Percentiles rank a stretch among this genome's conserved stretches.
Evolutionary conservation across 35 echinoderm and acorn worm species (phyloP).

Genomic region (Stichopus chloronotus): DNA sequence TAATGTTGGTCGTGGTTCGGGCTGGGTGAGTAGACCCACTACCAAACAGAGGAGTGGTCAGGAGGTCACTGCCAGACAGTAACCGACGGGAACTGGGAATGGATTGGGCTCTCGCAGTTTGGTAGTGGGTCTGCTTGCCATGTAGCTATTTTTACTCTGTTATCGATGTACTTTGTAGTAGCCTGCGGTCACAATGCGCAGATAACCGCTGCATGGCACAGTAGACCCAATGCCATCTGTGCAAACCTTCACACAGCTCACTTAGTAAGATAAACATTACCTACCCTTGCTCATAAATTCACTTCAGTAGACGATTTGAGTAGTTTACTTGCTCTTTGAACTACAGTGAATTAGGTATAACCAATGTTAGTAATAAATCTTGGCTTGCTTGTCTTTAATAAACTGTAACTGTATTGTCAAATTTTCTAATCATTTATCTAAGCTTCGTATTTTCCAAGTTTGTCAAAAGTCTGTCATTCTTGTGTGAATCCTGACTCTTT

Average conservation of each 20-base stretch:
- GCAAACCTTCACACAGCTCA: background rate
- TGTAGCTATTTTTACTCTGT: background rate
- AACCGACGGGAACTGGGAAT: background rate
- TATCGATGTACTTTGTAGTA: background rate
- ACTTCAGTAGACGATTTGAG: too few relatives aligned
- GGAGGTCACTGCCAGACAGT: background rate
- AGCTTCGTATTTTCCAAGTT: too few relatives aligned
- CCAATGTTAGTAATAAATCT: too few relatives aligned
- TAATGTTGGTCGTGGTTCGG: background rate
- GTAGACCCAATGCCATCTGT: constrained; percentile 44
- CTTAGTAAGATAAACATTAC: background rate
- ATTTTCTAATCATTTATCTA: too few relatives aligned
- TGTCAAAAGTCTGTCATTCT: too few relatives aligned
- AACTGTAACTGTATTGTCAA: too few relatives aligned
- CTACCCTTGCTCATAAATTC: too few relatives aligned
- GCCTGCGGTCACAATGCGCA: background rate
- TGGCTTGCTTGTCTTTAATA: too few relatives aligned
- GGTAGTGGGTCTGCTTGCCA: constrained; percentile 54
- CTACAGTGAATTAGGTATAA: too few relatives aligned
- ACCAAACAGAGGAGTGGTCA: constrained; percentile 1
- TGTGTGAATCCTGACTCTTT: too few relatives aligned
- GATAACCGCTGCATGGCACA: constrained; percentile 18
- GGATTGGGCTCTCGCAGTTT: background rate
- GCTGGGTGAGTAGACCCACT: constrained; percentile 50
- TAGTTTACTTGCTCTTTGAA: too few relatives aligned